Evolutionary conservation across 2,113 vertebrate genomes (phyloP).

Genomic region (Scomber japonicus): DNA sequence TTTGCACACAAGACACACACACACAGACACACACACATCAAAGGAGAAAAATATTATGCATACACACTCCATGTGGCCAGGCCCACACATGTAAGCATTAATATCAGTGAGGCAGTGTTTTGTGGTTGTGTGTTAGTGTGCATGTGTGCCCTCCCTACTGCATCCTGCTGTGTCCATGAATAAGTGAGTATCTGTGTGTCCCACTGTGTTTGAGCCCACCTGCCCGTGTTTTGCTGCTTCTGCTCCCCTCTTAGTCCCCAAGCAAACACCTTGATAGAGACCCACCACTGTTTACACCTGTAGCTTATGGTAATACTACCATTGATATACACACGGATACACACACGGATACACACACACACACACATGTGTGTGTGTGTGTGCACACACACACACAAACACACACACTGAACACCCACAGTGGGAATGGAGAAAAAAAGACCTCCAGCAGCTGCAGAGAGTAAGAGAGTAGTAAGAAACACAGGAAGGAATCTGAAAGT

Average conservation of each 20-base stretch:
- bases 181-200: constrained; percentile 39
- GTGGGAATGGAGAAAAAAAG: constrained; percentile 21
- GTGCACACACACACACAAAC: fast-evolving
- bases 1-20: neutral
- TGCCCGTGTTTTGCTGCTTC: constrained; percentile 16
- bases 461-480: constrained; percentile 21
- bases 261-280: constrained; percentile 55
- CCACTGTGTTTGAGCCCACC: constrained; percentile 43
- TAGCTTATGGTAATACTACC: constrained; percentile 63
- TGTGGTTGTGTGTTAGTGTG: neutral
- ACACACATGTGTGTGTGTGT: no score
- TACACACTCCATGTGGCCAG: neutral
- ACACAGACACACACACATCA: neutral
- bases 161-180: constrained; percentile 47
- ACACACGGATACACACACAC: neutral
- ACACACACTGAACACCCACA: constrained; percentile 8
- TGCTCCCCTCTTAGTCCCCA: constrained; percentile 37
- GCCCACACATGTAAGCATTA: neutral
- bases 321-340: constrained; percentile 30
- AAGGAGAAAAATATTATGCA: neutral
- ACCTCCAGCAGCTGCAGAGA: constrained; percentile 11
- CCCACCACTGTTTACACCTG: constrained; percentile 67
- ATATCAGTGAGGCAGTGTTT: neutral
- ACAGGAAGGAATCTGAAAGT: constrained; percentile 5
- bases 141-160: constrained; percentile 14